These are phyloP conservation scores for Sebastes wilsoni DNA, from an alignment of 2,797 vertebrate genomes.

Conservation along the genomic window DNA sequence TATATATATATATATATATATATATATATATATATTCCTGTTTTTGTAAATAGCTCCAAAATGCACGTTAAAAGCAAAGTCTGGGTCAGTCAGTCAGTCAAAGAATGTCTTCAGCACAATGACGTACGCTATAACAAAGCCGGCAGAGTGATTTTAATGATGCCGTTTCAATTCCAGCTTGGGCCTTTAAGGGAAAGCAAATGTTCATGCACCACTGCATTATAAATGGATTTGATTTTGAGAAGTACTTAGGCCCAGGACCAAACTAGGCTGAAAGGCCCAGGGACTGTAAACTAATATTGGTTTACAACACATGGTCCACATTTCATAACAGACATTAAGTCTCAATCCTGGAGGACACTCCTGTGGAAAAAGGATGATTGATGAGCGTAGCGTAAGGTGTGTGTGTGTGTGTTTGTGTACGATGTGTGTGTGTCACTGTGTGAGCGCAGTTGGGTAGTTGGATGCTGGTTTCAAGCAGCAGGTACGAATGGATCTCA, in stretches of 20 bases:
- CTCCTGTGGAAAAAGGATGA: constrained; percentile 74
- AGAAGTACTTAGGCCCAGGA: constrained; percentile 76
- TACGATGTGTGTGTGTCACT: neutral
- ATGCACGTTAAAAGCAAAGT: neutral
- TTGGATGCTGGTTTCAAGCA: constrained; percentile 12
- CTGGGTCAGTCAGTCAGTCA: constrained; percentile 32
- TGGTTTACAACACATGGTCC: constrained; percentile 75
- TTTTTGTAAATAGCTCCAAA: constrained; percentile 34
- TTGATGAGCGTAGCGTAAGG: constrained; percentile 70
- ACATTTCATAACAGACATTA: constrained; percentile 80
- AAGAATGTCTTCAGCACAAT: constrained; percentile 23
- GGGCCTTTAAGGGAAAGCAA: constrained; percentile 68
- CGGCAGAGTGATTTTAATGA: constrained; percentile 59
- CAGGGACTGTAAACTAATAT: constrained; percentile 80
- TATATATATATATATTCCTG: neutral
- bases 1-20: too few species aligned
- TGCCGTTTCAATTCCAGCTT: constrained; percentile 37
- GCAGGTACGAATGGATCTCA: constrained; percentile 18
- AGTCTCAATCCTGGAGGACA: constrained; percentile 71
- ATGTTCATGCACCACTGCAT: constrained; percentile 66
- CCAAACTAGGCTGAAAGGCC: constrained; percentile 74
- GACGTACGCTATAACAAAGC: constrained; percentile 37
- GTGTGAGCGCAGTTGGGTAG: neutral
- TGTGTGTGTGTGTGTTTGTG: constrained; percentile 39
- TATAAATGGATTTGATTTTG: constrained; percentile 82